Evolutionary conservation across 2,797 vertebrate genomes (phyloP).

Genomic region (Odontamblyopus lacepedii): DNA sequence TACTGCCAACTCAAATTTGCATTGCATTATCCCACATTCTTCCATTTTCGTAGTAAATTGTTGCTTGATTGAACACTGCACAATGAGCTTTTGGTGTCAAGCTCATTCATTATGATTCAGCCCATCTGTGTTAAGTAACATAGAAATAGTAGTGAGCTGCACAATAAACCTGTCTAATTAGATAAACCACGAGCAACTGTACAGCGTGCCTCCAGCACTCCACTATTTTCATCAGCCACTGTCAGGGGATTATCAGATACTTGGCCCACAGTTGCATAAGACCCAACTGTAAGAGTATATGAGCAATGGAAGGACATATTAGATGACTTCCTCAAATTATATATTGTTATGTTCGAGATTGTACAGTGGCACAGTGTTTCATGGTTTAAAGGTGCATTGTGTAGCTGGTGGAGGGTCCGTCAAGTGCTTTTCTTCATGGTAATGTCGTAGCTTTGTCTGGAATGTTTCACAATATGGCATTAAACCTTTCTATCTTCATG

Average conservation of each 20-base stretch:
- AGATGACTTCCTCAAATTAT: constrained; percentile 41
- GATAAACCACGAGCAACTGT: constrained; percentile 7
- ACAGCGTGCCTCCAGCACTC: constrained; percentile 13
- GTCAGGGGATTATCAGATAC: constrained; percentile 25
- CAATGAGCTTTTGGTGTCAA: constrained; percentile 1
- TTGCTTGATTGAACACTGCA: background rate
- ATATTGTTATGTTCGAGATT: background rate
- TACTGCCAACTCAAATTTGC: background rate
- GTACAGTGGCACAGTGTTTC: background rate
- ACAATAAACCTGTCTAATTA: constrained; percentile 27
- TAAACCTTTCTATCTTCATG: too few species aligned
- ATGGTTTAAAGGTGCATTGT: too few species aligned
- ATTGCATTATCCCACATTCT: background rate
- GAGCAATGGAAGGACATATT: constrained; percentile 30
- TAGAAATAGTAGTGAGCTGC: constrained; percentile 20
- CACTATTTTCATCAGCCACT: constrained; percentile 9
- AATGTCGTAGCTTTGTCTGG: too few species aligned
- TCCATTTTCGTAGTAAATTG: background rate
- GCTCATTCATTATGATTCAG: constrained; percentile 37
- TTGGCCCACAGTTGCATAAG: constrained; percentile 29
- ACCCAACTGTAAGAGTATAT: constrained; percentile 12
- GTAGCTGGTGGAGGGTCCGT: too few species aligned
- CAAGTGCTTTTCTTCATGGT: too few species aligned
- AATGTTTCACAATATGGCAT: too few species aligned
- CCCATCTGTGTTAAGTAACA: constrained; percentile 18